Base-by-base conservation (phyloP, 92 coral and sea anemone genomes). In the Galaxea fascicularis region DNA sequence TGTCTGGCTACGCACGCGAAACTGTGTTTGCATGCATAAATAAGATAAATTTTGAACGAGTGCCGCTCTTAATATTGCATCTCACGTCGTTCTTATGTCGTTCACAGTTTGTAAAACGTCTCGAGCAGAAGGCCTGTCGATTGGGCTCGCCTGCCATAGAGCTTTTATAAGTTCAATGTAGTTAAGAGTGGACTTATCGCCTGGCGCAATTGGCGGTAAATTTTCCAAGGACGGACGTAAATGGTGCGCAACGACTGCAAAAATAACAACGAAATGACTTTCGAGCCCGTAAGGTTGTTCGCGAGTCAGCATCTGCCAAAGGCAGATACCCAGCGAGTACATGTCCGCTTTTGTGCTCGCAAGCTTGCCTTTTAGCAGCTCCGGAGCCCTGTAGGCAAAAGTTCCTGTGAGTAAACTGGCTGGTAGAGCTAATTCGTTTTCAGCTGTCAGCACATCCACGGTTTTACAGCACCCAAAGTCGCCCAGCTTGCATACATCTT, bases 221-320 rank as follows among this genome's bases (percentile, higher is more conserved):
- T n/a, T n/a, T n/a, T n/a, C n/a, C n/a, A n/a, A 76, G 78, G 94
- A 69, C 56, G 98, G 98, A 21, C 98, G 90, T 85, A 95, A 77
- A 27, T 92, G 92, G 69, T 95, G 80, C 65, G 98, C 96, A 12
- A 94, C 98, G 27, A 95, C 96, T 21, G 98, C 98, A 88, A 93
- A 95, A 76, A 95, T 95, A 52, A 95, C 98, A 44, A 95, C 91
- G 71, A 93, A 94, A 68, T 94, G 97, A 75, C 93, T 94, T 76
- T 95, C 95, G 11, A 90, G 93, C 80, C 95, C 95, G 71, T 95
- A 95, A n/a, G n/a, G n/a, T n/a, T n/a, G n/a, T n/a, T n/a, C n/a
- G n/a, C n/a, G n/a, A n/a, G n/a, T n/a, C n/a, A 95, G 92, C 98
- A 95, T 91, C 67, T 95, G 98, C 98, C 98, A 95, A 51, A 95